These are phyloP conservation scores for Microctonus hyperodae DNA, from an alignment of 2,888 invertebrate genomes.

Conservation along the genomic window DNA sequence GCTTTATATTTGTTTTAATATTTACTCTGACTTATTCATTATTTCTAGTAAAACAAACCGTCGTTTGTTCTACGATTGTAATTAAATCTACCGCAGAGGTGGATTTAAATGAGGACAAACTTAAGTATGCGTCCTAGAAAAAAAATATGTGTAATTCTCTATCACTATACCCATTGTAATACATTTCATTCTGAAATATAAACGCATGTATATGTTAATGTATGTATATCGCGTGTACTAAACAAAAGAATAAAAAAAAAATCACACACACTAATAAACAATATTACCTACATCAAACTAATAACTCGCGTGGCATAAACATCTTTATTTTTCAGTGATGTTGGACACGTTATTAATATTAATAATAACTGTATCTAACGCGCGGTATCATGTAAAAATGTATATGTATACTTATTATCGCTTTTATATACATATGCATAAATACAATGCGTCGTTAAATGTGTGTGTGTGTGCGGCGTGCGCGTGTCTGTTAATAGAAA, in stretches of 20 bases:
- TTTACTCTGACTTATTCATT: not conserved
- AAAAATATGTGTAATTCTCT: conserved; percentile 24
- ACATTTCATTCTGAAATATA: conserved; percentile 1
- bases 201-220: not conserved
- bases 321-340: not conserved
- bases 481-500: conserved; percentile 46
- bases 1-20: not conserved
- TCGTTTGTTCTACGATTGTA: conserved; percentile 48
- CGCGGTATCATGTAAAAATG: not conserved
- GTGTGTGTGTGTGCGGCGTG: conserved; percentile 33
- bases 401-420: conserved; percentile 40
- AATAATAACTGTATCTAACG: conserved; percentile 3
- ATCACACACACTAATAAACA: not conserved
- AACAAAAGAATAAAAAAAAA: not conserved
- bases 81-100: conserved; percentile 56
- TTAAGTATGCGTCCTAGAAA: conserved; percentile 48
- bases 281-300: not conserved
- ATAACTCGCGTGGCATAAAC: not conserved
- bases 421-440: conserved; percentile 56
- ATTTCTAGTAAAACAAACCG: conserved; percentile 43
- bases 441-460: conserved; percentile 59
- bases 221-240: not conserved
- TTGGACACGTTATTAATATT: conserved; percentile 21
- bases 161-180: conserved; percentile 7
- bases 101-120: conserved; percentile 54